Base-by-base conservation (phyloP, 2,113 vertebrate species). In the Polypterus bichir region DNA sequence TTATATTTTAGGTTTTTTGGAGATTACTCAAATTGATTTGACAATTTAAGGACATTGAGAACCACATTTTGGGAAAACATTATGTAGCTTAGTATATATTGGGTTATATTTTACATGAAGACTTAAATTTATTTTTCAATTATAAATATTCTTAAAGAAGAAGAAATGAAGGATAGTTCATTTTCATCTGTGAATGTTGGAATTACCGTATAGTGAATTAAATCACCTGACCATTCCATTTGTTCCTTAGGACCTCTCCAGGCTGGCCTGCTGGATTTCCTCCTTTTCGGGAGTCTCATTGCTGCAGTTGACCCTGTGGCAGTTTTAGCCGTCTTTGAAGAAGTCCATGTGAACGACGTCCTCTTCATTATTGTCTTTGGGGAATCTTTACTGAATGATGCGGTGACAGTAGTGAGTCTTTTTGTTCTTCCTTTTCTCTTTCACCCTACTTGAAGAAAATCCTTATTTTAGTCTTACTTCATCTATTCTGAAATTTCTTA, bases 361-460 rank as follows among this genome's bases (percentile, higher is more conserved):
- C 88, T 99, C n/a, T 99, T 97, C 74, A 98, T 99, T 76, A 79
- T 97, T 64, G 94, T 99, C 69, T 98, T 99, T 46, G 96, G 96
- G 73, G 96, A 99, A 83, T 99, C 96, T 0, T 83, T 99, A 64
- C 89, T 99, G 54, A 99, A 99, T 9, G 94, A 98, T 3, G 96
- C 93, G 0, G 96, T 99, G 63, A 99, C 96, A 0, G 96, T 99
- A 89, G 96, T 98, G 63, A 71, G 89, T 57, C 45, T 78, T 3
- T 10, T 47, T 49, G 6, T 5, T 62, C 63, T 54, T 2, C n/a
- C n/a, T 2, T 9, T 54, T 54, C 5, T 55, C 27, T 52, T 49
- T 59, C 44, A 44, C 46, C 47, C 27, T 27, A 27, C 27, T 27
- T 27, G 27, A 27, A 27, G 27, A 27, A 27, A 27, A 27, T 27